Conservation (phyloP, 2,888 invertebrate species). For the Cyaniris semiargus region DNA sequence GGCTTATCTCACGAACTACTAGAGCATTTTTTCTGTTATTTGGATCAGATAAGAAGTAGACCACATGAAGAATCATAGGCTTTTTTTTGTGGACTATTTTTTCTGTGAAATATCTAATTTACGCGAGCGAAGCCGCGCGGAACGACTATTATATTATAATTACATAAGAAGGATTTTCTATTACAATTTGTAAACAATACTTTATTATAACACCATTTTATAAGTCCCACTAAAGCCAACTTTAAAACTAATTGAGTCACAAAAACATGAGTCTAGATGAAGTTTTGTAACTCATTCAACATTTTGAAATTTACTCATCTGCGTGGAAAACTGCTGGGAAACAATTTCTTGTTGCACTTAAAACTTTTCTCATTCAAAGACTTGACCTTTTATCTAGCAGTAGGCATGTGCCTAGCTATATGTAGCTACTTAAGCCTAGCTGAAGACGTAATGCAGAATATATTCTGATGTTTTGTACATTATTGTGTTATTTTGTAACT, state of each 20-base stretch:
- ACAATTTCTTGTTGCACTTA: conserved; percentile 16
- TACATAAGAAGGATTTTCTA: no score
- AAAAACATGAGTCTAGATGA: not conserved
- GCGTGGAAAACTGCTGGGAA: conserved; percentile 5
- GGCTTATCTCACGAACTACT: no score
- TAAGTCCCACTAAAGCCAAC: not conserved
- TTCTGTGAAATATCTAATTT: no score
- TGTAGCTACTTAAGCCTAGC: not conserved
- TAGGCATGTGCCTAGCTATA: no score
- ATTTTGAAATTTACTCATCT: conserved; percentile 18
- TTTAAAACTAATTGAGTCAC: conserved; percentile 9
- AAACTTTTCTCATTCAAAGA: conserved; percentile 11
- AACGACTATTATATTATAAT: no score
- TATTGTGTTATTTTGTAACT: not conserved
- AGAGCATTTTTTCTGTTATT: no score
- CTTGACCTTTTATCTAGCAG: not conserved
- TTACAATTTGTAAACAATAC: not conserved
- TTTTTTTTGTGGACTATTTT: no score
- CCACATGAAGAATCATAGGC: no score
- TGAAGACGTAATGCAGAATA: not conserved
- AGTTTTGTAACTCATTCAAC: conserved; percentile 19
- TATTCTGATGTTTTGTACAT: not conserved
- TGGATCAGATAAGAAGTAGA: no score
- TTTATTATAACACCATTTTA: not conserved
- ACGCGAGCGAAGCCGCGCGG: no score